Evolutionary conservation across 2,113 vertebrate genomes (phyloP).

Genomic region (Tetrao urogallus): DNA sequence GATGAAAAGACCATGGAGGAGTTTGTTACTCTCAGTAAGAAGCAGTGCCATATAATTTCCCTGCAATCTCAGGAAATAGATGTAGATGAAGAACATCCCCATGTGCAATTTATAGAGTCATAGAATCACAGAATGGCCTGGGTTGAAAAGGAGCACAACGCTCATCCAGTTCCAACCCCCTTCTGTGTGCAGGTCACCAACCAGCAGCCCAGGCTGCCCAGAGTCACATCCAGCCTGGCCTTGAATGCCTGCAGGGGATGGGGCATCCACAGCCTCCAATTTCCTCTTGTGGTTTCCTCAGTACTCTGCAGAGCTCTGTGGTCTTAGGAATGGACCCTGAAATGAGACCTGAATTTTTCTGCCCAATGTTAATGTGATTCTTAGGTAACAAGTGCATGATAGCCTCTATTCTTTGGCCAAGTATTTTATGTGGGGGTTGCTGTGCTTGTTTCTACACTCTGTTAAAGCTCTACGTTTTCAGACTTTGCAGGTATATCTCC

Average conservation of each 20-base stretch:
- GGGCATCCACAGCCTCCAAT: no score
- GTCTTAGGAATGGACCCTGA: fast-evolving
- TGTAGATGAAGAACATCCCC: neutral
- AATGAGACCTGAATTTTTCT: neutral
- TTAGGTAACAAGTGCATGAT: neutral
- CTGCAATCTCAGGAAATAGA: neutral
- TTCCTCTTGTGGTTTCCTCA: neutral
- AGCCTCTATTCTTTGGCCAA: neutral
- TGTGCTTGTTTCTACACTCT: neutral
- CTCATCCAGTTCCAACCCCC: no score
- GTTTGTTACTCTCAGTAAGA: neutral
- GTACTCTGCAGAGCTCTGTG: neutral
- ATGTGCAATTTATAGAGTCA: neutral
- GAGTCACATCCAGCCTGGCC: no score
- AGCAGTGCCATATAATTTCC: neutral
- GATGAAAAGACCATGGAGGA: neutral
- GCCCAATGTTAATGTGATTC: neutral
- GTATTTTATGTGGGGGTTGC: neutral
- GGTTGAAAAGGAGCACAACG: no score
- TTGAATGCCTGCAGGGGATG: no score
- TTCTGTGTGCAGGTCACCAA: no score
- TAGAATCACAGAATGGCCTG: no score
- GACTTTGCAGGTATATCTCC: neutral
- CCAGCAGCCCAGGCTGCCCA: no score
- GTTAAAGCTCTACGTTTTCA: neutral